Conservation (phyloP, 2,797 vertebrate genomes). For the Macropodus opercularis region DNA sequence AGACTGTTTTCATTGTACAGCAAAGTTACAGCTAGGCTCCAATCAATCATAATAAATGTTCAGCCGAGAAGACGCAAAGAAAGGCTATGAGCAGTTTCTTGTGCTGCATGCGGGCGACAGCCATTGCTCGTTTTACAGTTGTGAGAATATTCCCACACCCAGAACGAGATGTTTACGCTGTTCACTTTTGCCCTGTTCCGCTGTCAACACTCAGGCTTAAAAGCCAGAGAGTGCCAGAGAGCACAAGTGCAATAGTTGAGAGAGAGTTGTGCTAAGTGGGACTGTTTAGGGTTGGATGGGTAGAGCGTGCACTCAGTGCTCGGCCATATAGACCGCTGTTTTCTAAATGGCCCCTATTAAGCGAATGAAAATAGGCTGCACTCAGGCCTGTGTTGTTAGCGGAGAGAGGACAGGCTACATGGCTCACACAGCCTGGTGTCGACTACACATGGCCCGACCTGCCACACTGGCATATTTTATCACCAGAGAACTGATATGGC, state of each 20-base stretch:
- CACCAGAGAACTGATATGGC: conserved; percentile 70
- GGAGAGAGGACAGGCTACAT: conserved; percentile 51
- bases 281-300: conserved; percentile 59
- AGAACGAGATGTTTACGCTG: conserved; percentile 41
- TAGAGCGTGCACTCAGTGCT: conserved; percentile 61
- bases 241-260: conserved; percentile 55
- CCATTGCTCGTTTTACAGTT: conserved; percentile 38
- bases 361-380: conserved; percentile 57
- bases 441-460: conserved; percentile 62
- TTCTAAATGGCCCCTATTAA: conserved; percentile 75
- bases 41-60: conserved; percentile 65
- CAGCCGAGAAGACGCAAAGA: conserved; percentile 35
- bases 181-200: conserved; percentile 34
- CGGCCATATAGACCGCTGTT: conserved; percentile 61
- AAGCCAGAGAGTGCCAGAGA: conserved; percentile 29
- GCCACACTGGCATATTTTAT: conserved; percentile 72
- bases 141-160: conserved; percentile 35
- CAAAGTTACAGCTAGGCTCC: conserved; percentile 52
- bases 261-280: conserved; percentile 58
- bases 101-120: conserved; percentile 30
- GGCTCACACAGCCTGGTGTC: conserved; percentile 58
- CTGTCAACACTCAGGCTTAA: conserved; percentile 46
- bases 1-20: conserved; percentile 63
- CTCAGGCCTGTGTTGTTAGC: conserved; percentile 55
- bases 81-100: conserved; percentile 36